Percentiles rank a stretch among this genome's conserved stretches.
Evolutionary conservation across 2,888 invertebrate species (phyloP).

Genomic region (Eupithecia exiguata): DNA sequence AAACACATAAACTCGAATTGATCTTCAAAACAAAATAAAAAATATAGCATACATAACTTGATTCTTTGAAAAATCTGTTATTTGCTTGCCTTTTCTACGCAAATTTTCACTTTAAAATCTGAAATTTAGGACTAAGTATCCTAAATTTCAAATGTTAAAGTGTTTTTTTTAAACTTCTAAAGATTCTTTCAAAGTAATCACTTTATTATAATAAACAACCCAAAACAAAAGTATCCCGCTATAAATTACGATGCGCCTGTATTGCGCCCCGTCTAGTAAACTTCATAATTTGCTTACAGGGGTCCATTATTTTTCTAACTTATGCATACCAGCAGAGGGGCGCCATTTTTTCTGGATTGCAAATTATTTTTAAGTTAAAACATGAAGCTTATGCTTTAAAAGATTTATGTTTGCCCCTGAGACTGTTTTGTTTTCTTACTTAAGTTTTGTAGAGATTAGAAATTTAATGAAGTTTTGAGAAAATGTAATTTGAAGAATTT

Average conservation of each 20-base stretch:
- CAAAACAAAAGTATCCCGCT: not conserved
- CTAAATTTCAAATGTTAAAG: no score
- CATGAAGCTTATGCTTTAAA: conserved; percentile 38
- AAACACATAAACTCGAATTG: not conserved
- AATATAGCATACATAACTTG: no score
- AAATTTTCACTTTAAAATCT: not conserved
- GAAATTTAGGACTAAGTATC: not conserved
- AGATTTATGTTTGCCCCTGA: conserved; percentile 46
- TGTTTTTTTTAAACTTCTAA: no score
- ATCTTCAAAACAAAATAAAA: not conserved
- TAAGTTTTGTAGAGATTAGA: conserved; percentile 1
- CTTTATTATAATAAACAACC: not conserved
- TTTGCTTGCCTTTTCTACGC: not conserved
- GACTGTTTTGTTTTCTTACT: conserved; percentile 38
- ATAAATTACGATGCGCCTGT: conserved; percentile 25
- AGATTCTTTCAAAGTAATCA: not conserved
- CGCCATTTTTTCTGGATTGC: conserved; percentile 38
- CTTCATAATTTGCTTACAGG: conserved; percentile 45
- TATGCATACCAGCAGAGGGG: conserved; percentile 38
- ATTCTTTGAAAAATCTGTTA: not conserved
- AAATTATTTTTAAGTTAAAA: conserved; percentile 42
- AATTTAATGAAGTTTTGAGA: not conserved
- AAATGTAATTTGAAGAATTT: not conserved
- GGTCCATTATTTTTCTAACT: conserved; percentile 45
- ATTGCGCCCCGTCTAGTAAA: conserved; percentile 37